These are phyloP conservation scores for Masnerella sp. DNA, from an alignment of 2,888 invertebrate species.

Conservation along the genomic window DNA sequence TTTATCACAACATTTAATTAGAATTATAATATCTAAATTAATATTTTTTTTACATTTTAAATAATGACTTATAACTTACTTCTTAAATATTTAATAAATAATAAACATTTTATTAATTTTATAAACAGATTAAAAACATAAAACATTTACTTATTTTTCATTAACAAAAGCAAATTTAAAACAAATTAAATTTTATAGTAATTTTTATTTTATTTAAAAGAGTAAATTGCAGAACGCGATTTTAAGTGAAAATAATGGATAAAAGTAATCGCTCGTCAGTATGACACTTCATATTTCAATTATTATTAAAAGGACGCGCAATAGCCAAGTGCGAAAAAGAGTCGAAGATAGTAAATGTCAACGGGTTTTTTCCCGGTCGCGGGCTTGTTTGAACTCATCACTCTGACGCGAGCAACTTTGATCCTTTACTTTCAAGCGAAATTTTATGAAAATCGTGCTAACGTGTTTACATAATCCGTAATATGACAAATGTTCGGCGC, in stretches of 20 bases:
- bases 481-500: conserved; percentile 40
- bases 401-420: conserved; percentile 43
- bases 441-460: conserved; percentile 39
- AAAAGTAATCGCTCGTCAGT: conserved; percentile 24
- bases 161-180: no score
- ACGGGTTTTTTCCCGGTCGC: conserved; percentile 51
- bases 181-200: no score
- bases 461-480: conserved; percentile 39
- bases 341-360: conserved; percentile 59
- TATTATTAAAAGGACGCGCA: conserved; percentile 45
- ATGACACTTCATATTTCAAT: conserved; percentile 58
- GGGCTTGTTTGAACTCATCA: conserved; percentile 54
- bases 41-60: no score
- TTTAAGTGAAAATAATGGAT: no score
- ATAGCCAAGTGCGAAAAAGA: conserved; percentile 56
- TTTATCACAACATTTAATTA: no score
- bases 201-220: not conserved
- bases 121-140: no score
- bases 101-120: no score
- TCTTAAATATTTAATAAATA: no score
- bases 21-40: no score
- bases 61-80: no score
- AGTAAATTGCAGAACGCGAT: not conserved
- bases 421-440: conserved; percentile 45
- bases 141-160: no score